A percentile compares a stretch with the other conserved stretches of the same genome.
Evolutionary conservation across 2,113 vertebrate genomes (phyloP).

Genomic region (Strix uralensis): DNA sequence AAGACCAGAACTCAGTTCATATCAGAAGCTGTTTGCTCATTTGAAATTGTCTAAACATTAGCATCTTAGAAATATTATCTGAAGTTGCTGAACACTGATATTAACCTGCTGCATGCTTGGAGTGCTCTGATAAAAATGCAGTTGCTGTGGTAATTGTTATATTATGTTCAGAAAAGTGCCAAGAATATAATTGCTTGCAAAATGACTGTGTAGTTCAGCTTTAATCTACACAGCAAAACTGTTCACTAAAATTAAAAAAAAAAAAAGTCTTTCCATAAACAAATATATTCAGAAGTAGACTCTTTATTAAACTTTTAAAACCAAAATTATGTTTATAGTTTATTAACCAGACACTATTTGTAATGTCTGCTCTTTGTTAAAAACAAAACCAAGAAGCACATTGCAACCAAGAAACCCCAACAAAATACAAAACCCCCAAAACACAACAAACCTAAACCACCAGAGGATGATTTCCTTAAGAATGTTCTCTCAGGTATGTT

Average conservation of each 20-base stretch:
- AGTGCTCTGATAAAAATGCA: conserved; percentile 55
- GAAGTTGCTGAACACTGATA: conserved; percentile 38
- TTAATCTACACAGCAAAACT: conserved; percentile 58
- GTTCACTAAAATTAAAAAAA: conserved; percentile 45
- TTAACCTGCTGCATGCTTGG: conserved; percentile 60
- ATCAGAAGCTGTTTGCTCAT: conserved; percentile 18
- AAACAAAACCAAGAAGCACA: conserved; percentile 7
- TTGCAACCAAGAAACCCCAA: not conserved
- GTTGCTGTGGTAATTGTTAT: conserved; percentile 61
- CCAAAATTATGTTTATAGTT: conserved; percentile 45
- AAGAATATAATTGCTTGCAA: conserved; percentile 68
- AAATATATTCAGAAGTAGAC: conserved; percentile 37
- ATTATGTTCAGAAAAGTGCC: conserved; percentile 60
- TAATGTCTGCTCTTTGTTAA: conserved; percentile 55
- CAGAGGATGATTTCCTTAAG: conserved; percentile 86
- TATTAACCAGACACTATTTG: conserved; percentile 57
- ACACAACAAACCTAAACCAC: conserved; percentile 66
- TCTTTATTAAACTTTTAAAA: conserved; percentile 67
- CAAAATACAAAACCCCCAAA: conserved; percentile 12
- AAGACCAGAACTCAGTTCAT: conserved; percentile 13
- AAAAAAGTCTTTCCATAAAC: conserved; percentile 45
- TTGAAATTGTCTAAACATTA: conserved; percentile 55
- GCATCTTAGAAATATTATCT: conserved; percentile 59
- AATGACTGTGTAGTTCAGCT: conserved; percentile 62
- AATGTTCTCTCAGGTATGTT: conserved; percentile 91